These are phyloP conservation scores for Malurus leucopterus DNA, from an alignment of 2,797 vertebrate genomes.

Conservation along the genomic window DNA sequence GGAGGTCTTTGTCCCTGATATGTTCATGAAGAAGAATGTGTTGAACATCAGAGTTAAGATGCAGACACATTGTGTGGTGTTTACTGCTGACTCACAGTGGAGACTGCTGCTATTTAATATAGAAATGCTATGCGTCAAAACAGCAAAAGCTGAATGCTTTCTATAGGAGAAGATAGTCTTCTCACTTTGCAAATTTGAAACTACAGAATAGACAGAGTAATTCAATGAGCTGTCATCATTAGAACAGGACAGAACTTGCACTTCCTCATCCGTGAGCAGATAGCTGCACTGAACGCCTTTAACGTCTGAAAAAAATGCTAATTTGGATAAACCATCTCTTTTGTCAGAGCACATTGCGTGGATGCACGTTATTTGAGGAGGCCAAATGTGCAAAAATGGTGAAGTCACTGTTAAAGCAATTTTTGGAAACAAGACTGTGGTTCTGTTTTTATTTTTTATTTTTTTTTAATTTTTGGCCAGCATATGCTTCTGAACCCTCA, in stretches of 20 bases:
- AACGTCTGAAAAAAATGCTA: not conserved
- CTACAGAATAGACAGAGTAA: not conserved
- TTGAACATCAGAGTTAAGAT: not conserved
- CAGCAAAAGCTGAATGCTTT: not conserved
- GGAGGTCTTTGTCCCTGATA: not conserved
- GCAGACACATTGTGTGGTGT: not conserved
- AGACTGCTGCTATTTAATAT: not conserved
- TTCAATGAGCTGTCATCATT: not conserved
- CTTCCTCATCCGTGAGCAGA: not conserved
- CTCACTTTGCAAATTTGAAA: not conserved
- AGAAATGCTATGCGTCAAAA: not conserved
- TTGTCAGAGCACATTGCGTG: accelerated
- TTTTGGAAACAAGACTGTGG: not conserved
- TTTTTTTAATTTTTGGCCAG: not conserved
- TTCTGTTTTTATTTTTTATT: not conserved
- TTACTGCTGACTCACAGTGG: not conserved
- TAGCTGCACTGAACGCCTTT: not conserved
- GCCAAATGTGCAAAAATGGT: not conserved
- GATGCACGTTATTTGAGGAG: not conserved
- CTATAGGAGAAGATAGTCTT: not conserved
- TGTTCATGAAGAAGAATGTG: not conserved
- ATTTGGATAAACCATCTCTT: not conserved
- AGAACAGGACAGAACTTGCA: not conserved
- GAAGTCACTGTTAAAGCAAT: not conserved
- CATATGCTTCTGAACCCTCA: not conserved